phyloP scores from a whole-genome alignment of 2,888 invertebrate species.

The Sceliomorpha sp. region DNA sequence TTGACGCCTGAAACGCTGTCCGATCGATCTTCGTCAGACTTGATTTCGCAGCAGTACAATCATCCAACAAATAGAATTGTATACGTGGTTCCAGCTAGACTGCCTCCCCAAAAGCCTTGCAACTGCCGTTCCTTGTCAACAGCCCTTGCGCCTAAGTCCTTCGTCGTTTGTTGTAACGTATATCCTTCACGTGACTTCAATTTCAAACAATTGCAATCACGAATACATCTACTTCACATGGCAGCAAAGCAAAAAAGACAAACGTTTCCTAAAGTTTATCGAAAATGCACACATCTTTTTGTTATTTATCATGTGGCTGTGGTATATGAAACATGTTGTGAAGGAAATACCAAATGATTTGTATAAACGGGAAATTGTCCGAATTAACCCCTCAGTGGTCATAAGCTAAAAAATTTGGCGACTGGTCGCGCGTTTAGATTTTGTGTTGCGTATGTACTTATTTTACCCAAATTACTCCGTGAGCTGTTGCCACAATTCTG shows the following conservation, averaged over 20 bases:
- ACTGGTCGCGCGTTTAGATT: too few relatives aligned
- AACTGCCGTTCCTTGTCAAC: constrained; percentile 77
- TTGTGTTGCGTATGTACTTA: too few relatives aligned
- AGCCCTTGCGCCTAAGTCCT: constrained; percentile 60
- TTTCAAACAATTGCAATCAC: constrained; percentile 13
- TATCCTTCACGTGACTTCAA: constrained; percentile 28
- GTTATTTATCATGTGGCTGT: too few relatives aligned
- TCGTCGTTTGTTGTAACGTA: constrained; percentile 38
- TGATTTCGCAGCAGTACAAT: constrained; percentile 80
- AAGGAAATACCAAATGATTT: too few relatives aligned
- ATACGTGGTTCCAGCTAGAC: constrained; percentile 69
- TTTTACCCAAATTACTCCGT: too few relatives aligned
- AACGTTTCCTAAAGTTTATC: too few relatives aligned
- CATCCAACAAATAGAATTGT: constrained; percentile 80
- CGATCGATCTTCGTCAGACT: constrained; percentile 81
- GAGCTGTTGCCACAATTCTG: too few relatives aligned
- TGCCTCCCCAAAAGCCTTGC: constrained; percentile 69
- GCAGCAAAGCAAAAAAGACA: constrained; percentile 5
- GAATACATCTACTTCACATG: constrained; percentile 4
- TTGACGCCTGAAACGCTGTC: constrained; percentile 77
- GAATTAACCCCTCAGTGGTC: too few relatives aligned
- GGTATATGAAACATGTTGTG: too few relatives aligned
- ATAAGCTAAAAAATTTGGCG: too few relatives aligned
- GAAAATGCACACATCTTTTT: too few relatives aligned
- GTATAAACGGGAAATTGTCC: too few relatives aligned